Evolutionary conservation across 1,140 invertebrate genomes (phyloP).

Genomic region (Drosophila kikkawai): DNA sequence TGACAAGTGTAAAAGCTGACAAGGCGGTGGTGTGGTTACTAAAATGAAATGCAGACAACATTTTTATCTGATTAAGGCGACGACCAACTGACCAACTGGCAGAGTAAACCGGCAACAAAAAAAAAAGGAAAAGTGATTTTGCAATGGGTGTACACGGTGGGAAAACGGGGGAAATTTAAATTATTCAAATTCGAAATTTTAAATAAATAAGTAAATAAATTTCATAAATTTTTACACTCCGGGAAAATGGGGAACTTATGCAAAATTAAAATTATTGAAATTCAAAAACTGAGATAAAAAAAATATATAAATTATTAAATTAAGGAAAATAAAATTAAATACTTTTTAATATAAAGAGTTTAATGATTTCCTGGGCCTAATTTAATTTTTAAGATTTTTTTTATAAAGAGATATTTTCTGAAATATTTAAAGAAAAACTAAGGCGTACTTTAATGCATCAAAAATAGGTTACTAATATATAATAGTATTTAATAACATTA

Average conservation of each 20-base stretch:
- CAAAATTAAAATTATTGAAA: no score
- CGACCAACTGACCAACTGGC: conserved; percentile 51
- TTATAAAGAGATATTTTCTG: neutral
- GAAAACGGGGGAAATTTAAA: neutral
- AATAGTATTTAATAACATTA: no score
- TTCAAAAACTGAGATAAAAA: no score
- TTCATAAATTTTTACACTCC: neutral
- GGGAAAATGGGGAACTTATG: neutral
- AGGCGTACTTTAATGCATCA: no score
- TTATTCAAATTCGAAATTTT: no score
- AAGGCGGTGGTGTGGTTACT: conserved; percentile 53
- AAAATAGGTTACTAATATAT: no score
- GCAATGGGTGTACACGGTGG: neutral
- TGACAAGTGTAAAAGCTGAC: conserved; percentile 82
- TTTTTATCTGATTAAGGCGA: conserved; percentile 71
- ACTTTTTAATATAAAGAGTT: no score
- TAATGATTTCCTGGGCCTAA: neutral
- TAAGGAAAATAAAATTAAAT: no score
- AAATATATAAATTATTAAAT: no score
- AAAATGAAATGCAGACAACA: conserved; percentile 74
- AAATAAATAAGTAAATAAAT: no score
- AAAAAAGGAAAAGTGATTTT: conserved; percentile 46
- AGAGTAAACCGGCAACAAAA: conserved; percentile 16
- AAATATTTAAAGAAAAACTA: neutral
- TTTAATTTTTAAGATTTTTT: neutral